phyloP scores from a whole-genome alignment of 2,113 vertebrate genomes.

The Sciurus niger region DNA sequence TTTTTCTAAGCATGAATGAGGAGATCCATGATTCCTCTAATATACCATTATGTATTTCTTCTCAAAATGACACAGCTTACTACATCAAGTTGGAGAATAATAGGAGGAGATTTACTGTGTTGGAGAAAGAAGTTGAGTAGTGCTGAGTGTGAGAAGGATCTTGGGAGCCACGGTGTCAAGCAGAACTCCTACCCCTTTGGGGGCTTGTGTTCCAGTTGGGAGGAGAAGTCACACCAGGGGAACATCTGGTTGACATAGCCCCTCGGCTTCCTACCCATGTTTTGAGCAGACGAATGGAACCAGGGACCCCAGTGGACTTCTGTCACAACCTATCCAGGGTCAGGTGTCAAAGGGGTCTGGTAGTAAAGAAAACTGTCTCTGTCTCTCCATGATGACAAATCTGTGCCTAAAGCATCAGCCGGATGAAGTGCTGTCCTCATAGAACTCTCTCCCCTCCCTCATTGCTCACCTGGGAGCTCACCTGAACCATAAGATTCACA shows the following conservation, averaged over 20 bases:
- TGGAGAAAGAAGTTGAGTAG: conserved; percentile 76
- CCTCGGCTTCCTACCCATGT: not conserved
- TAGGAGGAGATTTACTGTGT: conserved; percentile 87
- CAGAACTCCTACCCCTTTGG: not conserved
- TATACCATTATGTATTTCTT: conserved; percentile 91
- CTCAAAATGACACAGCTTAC: conserved; percentile 90
- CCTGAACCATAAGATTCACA: not conserved
- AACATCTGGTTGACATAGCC: not conserved
- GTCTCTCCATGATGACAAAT: not conserved
- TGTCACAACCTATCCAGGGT: not conserved
- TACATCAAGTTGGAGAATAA: conserved; percentile 89
- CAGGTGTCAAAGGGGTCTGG: not conserved
- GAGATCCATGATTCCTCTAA: conserved; percentile 91
- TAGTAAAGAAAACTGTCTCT: not conserved
- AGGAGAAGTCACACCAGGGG: too few species aligned
- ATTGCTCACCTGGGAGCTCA: not conserved
- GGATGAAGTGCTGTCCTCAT: not conserved
- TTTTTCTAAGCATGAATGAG: conserved; percentile 92
- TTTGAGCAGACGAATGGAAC: not conserved
- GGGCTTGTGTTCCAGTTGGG: not conserved
- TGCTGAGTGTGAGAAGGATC: conserved; percentile 62
- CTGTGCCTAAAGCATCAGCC: not conserved
- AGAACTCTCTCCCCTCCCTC: not conserved
- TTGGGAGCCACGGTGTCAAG: not conserved
- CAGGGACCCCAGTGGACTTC: not conserved